Evolutionary conservation across 1,140 invertebrate species (phyloP).

Genomic region (Zaprionus ghesquierei): DNA sequence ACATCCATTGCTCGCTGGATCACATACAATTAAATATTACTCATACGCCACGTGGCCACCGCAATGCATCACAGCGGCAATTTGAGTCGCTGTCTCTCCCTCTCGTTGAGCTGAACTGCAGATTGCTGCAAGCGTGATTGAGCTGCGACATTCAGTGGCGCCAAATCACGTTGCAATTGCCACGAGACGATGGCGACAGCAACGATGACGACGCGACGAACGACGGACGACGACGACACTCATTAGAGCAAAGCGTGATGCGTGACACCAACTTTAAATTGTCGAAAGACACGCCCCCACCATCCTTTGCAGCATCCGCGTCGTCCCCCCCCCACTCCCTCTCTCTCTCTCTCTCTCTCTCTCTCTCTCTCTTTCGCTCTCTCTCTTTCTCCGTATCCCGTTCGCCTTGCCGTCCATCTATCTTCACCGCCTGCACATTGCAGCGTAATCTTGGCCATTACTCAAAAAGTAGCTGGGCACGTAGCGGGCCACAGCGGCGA

Average conservation of each 20-base stretch:
- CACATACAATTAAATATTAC: conserved; percentile 50
- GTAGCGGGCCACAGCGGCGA: conserved; percentile 39
- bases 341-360: too few species aligned
- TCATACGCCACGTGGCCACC: conserved; percentile 49
- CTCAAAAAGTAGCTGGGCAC: conserved; percentile 74
- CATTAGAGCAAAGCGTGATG: conserved; percentile 74
- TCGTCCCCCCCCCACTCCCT: background rate
- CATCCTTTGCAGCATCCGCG: background rate
- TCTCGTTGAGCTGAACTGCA: background rate
- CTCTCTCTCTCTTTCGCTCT: too few species aligned
- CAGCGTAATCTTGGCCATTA: conserved; percentile 76
- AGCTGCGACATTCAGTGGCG: conserved; percentile 50
- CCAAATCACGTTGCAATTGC: conserved; percentile 75
- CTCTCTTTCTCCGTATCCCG: background rate
- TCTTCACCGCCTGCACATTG: conserved; percentile 44
- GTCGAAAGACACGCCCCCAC: conserved; percentile 52
- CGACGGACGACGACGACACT: conserved; percentile 59
- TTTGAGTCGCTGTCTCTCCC: background rate
- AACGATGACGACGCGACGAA: conserved; percentile 26
- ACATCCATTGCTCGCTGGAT: conserved; percentile 9
- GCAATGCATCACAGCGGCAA: conserved; percentile 30
- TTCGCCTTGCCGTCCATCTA: conserved; percentile 6
- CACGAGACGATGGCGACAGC: conserved; percentile 29
- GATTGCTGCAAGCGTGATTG: conserved; percentile 42
- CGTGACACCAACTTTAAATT: conserved; percentile 78